These are phyloP conservation scores for Phenacoccus solenopsis DNA, from an alignment of 1,140 invertebrate genomes.

Conservation along the genomic window DNA sequence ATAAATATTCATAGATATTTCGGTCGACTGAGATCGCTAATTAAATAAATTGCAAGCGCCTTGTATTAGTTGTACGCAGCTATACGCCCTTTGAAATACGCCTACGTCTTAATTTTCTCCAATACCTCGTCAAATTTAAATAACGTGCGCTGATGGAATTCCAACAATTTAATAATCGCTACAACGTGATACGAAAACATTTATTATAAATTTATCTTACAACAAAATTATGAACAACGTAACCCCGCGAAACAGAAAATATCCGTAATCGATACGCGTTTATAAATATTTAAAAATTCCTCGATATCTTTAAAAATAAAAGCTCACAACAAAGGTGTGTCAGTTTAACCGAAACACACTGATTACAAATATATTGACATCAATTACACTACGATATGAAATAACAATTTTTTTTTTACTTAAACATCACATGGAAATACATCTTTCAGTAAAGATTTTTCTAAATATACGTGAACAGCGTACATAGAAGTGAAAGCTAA, in stretches of 20 bases:
- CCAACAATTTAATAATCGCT: too few species aligned
- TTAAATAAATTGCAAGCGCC: too few species aligned
- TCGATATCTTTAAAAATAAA: not conserved
- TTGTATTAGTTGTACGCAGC: too few species aligned
- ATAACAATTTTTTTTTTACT: not conserved
- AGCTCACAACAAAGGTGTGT: not conserved
- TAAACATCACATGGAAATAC: not conserved
- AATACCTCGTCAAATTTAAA: too few species aligned
- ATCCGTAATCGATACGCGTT: not conserved
- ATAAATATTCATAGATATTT: too few species aligned
- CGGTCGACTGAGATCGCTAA: too few species aligned
- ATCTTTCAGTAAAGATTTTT: too few species aligned
- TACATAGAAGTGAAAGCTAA: not conserved
- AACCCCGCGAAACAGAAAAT: not conserved
- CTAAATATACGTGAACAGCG: not conserved
- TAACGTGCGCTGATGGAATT: too few species aligned
- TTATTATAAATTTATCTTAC: slow-evolving; percentile 4
- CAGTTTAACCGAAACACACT: not conserved
- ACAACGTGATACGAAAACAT: not conserved
- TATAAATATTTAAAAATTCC: not conserved
- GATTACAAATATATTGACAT: not conserved
- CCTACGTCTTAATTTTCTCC: too few species aligned
- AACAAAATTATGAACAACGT: not conserved
- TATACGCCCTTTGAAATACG: too few species aligned
- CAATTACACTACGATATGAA: not conserved